These are phyloP conservation scores for Conger conger DNA, from an alignment of 2,113 vertebrate species.

Conservation along the genomic window DNA sequence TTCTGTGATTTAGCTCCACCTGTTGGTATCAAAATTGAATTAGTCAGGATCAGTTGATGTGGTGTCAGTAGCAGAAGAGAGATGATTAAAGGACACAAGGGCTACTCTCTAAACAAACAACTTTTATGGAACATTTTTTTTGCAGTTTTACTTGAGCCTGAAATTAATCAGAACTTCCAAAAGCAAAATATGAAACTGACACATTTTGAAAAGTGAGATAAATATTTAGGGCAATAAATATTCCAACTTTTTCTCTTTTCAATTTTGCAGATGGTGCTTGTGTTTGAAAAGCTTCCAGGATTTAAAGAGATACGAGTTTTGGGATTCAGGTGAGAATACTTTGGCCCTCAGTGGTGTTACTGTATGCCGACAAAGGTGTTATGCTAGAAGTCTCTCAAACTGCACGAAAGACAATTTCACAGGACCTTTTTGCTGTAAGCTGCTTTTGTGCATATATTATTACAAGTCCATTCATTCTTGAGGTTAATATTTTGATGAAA, in stretches of 20 bases:
- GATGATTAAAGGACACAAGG: background rate
- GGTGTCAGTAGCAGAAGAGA: background rate
- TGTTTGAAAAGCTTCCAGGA: slow-evolving; percentile 86
- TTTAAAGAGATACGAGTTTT: slow-evolving; percentile 87
- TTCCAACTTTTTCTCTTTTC: slow-evolving; percentile 24
- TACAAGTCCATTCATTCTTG: background rate
- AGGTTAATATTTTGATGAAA: background rate
- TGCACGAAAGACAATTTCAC: background rate
- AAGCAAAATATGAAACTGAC: no score
- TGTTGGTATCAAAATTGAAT: background rate
- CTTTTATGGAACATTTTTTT: background rate
- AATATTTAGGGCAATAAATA: no score
- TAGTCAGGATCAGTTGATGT: background rate
- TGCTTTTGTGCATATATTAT: background rate
- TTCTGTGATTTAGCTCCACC: background rate
- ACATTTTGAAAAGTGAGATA: no score
- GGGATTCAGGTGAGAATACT: slow-evolving; percentile 73
- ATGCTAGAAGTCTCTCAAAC: background rate
- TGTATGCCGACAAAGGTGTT: no score
- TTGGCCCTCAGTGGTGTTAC: background rate
- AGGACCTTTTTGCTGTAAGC: background rate
- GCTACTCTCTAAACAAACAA: background rate
- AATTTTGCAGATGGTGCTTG: slow-evolving; percentile 78
- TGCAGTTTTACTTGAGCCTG: background rate
- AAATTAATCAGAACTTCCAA: background rate